Evolutionary conservation across 1,140 invertebrate species (phyloP), one percentile per base, ranked within the genome.

Genomic region (Drosophila mojavensis): DNA sequence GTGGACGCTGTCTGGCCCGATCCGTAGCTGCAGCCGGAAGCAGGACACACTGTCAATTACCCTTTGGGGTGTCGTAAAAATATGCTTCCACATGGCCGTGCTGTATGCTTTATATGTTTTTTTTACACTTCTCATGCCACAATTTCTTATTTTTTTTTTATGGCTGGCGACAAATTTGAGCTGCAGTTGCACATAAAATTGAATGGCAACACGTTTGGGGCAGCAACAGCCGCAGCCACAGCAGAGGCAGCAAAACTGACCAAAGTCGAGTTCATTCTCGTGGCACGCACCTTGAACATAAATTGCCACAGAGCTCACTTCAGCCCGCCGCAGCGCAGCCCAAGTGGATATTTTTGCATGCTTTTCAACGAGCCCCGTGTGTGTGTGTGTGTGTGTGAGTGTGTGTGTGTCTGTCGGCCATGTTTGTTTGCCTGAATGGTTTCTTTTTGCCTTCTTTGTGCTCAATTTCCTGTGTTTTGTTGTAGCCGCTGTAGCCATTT

Each of bases 221-320:
- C 67, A 61, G 60, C 17, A 20, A 20, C 36, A 62, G 67, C 51
- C 15, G 7, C 30, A 9, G n/a, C n/a, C n/a, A n/a, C n/a, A n/a
- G n/a, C n/a, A n/a, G n/a, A n/a, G n/a, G 48, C 55, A 53, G 70
- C 65, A 67, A 74, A 61, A 71, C 67, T 75, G 68, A 71, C 67
- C 73, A 65, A 75, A 69, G 17, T 45, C 33, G 53, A 75, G 65
- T 69, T 69, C 72, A 69, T 75, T 63, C 68, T 75, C 66, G 61
- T 75, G 65, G 66, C 72, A 75, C 72, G 72, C 72, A 75, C 72
- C 72, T 75, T 75, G 72, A 70, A 75, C 72, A 75, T 75, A 75
- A 75, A 75, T 75, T 75, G 72, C 66, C 66, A 69, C 71, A 73
- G 30, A 66, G 51, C 24, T 26, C 53, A 51, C 63, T 54, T n/a